Evolutionary conservation across 2,113 vertebrate species (phyloP).

Genomic region (Kryptolebias marmoratus): DNA sequence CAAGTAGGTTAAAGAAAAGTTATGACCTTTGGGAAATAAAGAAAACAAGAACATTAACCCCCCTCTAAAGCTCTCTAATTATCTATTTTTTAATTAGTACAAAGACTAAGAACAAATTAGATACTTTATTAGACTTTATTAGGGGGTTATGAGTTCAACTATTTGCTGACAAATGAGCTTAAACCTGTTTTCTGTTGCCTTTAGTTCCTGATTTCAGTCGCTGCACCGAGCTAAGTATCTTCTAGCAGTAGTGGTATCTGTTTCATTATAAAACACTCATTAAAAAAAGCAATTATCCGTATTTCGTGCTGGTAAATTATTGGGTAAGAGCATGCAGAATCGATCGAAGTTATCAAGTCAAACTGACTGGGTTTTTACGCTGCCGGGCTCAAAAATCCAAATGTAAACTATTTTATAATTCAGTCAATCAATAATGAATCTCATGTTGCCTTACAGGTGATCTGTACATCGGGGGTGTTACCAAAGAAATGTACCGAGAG

Average conservation of each 20-base stretch:
- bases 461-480: conserved; percentile 94
- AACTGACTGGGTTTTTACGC: neutral
- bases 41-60: neutral
- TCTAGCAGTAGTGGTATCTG: neutral
- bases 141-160: neutral
- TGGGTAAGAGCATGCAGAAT: conserved; percentile 16
- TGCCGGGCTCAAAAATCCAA: neutral
- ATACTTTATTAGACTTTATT: conserved; percentile 5
- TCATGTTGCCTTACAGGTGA: conserved; percentile 83
- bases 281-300: conserved; percentile 15
- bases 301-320: neutral
- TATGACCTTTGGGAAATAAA: neutral
- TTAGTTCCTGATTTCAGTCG: conserved; percentile 11
- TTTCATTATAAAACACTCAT: conserved; percentile 13
- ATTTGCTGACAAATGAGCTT: neutral
- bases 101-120: conserved; percentile 9
- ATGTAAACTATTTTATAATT: neutral
- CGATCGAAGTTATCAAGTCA: conserved; percentile 15
- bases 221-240: conserved; percentile 13
- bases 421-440: conserved; percentile 4
- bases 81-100: conserved; percentile 2
- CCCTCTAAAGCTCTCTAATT: neutral
- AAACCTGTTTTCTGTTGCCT: conserved; percentile 4
- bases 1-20: conserved; percentile 3
- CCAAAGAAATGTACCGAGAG: conserved; percentile 96